Evolutionary conservation across 1,140 invertebrate genomes (phyloP).

Genomic region (Meloidogyne floridensis): DNA sequence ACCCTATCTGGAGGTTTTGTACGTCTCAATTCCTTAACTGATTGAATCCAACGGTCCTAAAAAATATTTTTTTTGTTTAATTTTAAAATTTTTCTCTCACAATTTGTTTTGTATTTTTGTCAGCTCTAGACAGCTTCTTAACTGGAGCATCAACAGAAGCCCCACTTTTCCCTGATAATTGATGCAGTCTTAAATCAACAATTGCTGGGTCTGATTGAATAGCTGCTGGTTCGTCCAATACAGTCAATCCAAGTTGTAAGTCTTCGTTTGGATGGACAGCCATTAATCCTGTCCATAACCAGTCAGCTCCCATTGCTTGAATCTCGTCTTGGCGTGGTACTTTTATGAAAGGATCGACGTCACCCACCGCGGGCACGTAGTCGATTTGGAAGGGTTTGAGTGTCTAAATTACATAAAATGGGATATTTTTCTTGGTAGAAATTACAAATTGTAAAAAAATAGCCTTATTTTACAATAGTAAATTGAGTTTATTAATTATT

Average conservation of each 20-base stretch:
- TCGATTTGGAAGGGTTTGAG: constrained; percentile 92
- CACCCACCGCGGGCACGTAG: constrained; percentile 93
- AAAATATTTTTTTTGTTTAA: background rate
- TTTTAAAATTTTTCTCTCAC: constrained; percentile 1
- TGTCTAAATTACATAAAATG: too few species aligned
- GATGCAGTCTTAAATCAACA: constrained; percentile 85
- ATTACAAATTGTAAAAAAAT: too few species aligned
- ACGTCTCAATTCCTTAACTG: constrained; percentile 76
- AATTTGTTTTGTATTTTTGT: constrained; percentile 80
- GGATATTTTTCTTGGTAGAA: too few species aligned
- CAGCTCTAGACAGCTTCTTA: constrained; percentile 81
- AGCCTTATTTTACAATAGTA: too few species aligned
- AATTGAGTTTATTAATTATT: too few species aligned
- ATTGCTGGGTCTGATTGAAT: constrained; percentile 92
- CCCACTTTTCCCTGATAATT: constrained; percentile 76
- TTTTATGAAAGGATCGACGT: constrained; percentile 96
- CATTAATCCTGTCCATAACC: constrained; percentile 71
- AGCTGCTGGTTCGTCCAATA: constrained; percentile 90
- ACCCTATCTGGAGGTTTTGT: constrained; percentile 83
- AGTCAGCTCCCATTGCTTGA: background rate
- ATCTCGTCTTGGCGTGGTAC: constrained; percentile 66
- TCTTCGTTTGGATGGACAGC: constrained; percentile 74
- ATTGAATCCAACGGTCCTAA: constrained; percentile 26
- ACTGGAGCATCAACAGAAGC: constrained; percentile 73
- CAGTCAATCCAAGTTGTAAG: constrained; percentile 78